A percentile compares a stretch with the other conserved stretches of the same genome.
Evolutionary conservation across 2,888 invertebrate genomes (phyloP).

Genomic region (Eurytoma adleriae): DNA sequence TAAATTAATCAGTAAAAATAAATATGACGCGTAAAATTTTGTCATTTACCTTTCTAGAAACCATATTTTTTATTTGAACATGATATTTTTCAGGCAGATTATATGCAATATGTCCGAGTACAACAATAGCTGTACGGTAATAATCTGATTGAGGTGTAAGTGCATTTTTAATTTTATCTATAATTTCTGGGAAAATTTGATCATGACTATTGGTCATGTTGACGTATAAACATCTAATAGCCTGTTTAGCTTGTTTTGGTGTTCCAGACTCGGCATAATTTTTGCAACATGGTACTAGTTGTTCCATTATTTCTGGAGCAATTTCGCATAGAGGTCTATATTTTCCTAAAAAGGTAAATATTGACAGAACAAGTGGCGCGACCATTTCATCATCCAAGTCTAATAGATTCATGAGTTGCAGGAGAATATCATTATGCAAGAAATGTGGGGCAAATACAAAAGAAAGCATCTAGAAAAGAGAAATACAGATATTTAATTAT

Average conservation of each 20-base stretch:
- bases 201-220: constrained; percentile 86
- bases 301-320: constrained; percentile 86
- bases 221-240: constrained; percentile 93
- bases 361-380: constrained; percentile 88
- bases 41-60: constrained; percentile 88
- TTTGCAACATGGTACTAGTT: constrained; percentile 90
- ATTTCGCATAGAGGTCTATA: constrained; percentile 89
- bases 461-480: constrained; percentile 83
- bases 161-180: constrained; percentile 87
- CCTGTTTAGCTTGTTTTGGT: constrained; percentile 97
- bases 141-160: constrained; percentile 86
- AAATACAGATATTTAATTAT: constrained; percentile 3
- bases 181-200: constrained; percentile 88
- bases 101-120: constrained; percentile 95
- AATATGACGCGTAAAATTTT: no score
- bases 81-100: constrained; percentile 94
- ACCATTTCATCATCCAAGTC: constrained; percentile 88
- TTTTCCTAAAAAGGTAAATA: constrained; percentile 91
- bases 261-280: constrained; percentile 92
- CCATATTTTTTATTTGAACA: constrained; percentile 94
- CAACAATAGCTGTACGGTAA: constrained; percentile 95
- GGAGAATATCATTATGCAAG: constrained; percentile 89
- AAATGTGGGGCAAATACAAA: constrained; percentile 96
- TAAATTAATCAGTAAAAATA: neutral
- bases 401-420: constrained; percentile 86